A percentile compares a stretch with the other conserved stretches of the same genome.
These are phyloP conservation scores for Hydrozoanthus gracilis DNA, from an alignment of 92 coral and sea anemone genomes.

Conservation along the genomic window DNA sequence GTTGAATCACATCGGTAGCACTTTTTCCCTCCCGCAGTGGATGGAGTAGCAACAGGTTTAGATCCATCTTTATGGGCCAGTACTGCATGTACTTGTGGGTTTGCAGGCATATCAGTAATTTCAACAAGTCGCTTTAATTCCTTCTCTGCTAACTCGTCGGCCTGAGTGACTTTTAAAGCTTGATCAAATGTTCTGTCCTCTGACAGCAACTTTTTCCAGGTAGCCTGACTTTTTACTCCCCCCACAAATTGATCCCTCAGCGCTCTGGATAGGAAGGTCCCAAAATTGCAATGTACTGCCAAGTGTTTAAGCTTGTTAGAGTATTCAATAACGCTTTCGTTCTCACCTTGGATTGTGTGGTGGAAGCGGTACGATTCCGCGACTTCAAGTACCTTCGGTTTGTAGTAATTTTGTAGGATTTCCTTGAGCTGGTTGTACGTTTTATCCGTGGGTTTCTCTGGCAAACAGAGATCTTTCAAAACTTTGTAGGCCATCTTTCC, in stretches of 20 bases:
- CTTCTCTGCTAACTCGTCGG: conserved; percentile 37
- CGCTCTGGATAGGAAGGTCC: not conserved
- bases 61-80: not conserved
- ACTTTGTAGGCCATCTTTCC: conserved; percentile 38
- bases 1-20: too few relatives aligned
- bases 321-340: conserved; percentile 56
- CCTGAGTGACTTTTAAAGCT: conserved; percentile 58
- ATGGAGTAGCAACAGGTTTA: not conserved
- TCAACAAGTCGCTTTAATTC: too few relatives aligned
- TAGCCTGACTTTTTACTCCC: conserved; percentile 26
- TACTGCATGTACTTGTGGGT: not conserved
- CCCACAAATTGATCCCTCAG: conserved; percentile 60
- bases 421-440: conserved; percentile 24
- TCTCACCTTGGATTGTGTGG: conserved; percentile 42
- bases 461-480: conserved; percentile 34
- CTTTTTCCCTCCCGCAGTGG: not conserved
- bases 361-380: conserved; percentile 61
- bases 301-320: conserved; percentile 44
- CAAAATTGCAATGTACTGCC: conserved; percentile 52
- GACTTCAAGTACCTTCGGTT: conserved; percentile 55
- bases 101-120: too few relatives aligned
- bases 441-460: conserved; percentile 31
- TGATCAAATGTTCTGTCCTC: conserved; percentile 60
- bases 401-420: conserved; percentile 26
- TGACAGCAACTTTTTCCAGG: conserved; percentile 40